A percentile compares a stretch with the other conserved stretches of the same genome.
Evolutionary conservation across 2,113 vertebrate species (phyloP).

Genomic region (Lasiurus borealis): DNA sequence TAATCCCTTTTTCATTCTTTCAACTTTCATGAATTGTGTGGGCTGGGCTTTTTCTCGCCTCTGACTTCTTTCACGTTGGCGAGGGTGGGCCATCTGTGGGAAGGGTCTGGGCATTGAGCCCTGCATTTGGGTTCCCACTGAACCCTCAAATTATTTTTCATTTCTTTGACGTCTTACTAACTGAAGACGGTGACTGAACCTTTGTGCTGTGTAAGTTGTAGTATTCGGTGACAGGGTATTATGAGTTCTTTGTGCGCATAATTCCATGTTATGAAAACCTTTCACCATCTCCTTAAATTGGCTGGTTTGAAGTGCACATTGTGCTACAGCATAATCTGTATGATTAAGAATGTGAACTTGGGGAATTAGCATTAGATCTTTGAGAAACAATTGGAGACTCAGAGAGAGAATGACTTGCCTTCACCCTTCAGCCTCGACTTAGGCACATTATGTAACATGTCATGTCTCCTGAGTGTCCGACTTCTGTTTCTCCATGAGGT

Average conservation of each 20-base stretch:
- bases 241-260: conserved; percentile 72
- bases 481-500: conserved; percentile 51
- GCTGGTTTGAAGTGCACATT: conserved; percentile 73
- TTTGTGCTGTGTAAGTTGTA: conserved; percentile 60
- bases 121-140: background rate
- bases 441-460: background rate
- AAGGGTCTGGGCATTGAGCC: conserved; percentile 44
- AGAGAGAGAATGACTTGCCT: conserved; percentile 40
- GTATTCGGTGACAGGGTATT: conserved; percentile 68
- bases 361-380: conserved; percentile 74
- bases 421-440: conserved; percentile 25
- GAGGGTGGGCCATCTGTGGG: background rate
- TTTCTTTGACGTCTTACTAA: conserved; percentile 65
- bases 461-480: conserved; percentile 15
- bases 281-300: conserved; percentile 71
- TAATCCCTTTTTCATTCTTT: too few species aligned
- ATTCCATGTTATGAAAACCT: conserved; percentile 81
- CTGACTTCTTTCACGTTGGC: background rate
- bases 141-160: background rate
- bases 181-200: background rate
- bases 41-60: background rate
- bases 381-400: conserved; percentile 34
- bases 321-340: conserved; percentile 70
- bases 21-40: background rate
- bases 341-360: conserved; percentile 72